These are phyloP conservation scores for Laticauda colubrina DNA, from an alignment of 2,113 vertebrate species.

Conservation along the genomic window DNA sequence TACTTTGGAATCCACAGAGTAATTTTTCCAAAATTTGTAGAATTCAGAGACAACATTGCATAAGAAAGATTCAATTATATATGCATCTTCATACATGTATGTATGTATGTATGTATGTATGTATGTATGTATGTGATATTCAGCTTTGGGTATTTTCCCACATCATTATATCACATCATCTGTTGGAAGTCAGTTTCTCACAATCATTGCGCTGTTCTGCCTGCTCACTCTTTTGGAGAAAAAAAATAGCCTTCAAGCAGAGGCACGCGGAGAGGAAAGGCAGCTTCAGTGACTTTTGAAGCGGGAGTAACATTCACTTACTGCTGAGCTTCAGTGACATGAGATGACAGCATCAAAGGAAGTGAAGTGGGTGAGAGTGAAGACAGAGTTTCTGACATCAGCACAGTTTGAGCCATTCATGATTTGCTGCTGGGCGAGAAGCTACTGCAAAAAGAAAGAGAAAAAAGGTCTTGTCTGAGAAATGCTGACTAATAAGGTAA, in stretches of 20 bases:
- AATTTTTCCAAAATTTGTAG: conserved; percentile 32
- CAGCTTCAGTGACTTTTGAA: conserved; percentile 15
- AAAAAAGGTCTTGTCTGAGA: conserved; percentile 56
- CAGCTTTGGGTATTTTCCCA: too few species aligned
- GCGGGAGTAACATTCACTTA: conserved; percentile 48
- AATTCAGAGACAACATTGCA: neutral
- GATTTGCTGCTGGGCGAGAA: conserved; percentile 60
- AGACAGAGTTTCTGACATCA: conserved; percentile 63
- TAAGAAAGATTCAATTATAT: too few species aligned
- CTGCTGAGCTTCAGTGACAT: conserved; percentile 54
- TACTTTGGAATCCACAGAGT: conserved; percentile 47
- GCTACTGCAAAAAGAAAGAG: conserved; percentile 47
- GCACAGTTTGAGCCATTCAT: conserved; percentile 61
- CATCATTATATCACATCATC: conserved; percentile 15
- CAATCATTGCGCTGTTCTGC: conserved; percentile 27
- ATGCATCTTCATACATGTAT: too few species aligned
- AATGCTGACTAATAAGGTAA: conserved; percentile 73
- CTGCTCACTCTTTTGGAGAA: conserved; percentile 30
- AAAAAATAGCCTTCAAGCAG: conserved; percentile 20
- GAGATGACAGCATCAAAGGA: conserved; percentile 64
- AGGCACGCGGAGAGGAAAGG: neutral
- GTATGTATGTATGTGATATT: too few species aligned
- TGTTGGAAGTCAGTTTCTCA: conserved; percentile 46
- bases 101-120: too few species aligned
- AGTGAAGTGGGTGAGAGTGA: conserved; percentile 43